Percentiles rank a stretch among this genome's conserved stretches.
These are phyloP conservation scores for Hymenopus coronatus DNA, from an alignment of 2,888 invertebrate species.

Conservation along the genomic window DNA sequence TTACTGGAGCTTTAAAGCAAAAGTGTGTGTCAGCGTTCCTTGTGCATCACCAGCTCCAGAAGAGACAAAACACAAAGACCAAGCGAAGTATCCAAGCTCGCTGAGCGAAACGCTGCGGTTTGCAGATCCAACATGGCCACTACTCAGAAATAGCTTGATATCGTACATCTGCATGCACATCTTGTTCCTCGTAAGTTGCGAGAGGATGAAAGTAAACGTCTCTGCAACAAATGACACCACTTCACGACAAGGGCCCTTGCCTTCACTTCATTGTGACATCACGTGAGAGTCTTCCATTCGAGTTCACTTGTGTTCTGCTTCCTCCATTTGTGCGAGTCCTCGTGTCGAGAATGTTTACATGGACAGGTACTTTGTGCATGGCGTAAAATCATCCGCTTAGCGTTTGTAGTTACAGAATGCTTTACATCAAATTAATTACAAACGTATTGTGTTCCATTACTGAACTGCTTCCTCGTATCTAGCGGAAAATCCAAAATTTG, in stretches of 20 bases:
- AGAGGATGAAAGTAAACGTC: not conserved
- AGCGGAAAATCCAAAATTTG: too few relatives aligned
- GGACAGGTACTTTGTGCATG: not conserved
- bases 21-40: too few relatives aligned
- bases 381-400: not conserved
- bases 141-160: too few relatives aligned
- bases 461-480: too few relatives aligned
- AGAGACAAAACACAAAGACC: too few relatives aligned
- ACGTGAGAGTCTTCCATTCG: not conserved
- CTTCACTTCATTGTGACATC: not conserved
- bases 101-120: not conserved
- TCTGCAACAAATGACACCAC: not conserved
- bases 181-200: not conserved
- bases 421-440: not conserved
- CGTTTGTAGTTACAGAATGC: not conserved
- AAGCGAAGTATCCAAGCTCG: too few relatives aligned
- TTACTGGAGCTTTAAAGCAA: too few relatives aligned
- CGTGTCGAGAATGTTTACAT: not conserved
- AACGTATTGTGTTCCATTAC: not conserved
- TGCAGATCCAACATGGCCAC: not conserved
- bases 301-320: not conserved
- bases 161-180: not conserved
- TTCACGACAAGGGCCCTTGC: not conserved
- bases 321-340: not conserved
- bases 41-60: too few relatives aligned